Evolutionary conservation across 2,888 invertebrate species (phyloP).

Genomic region (Drosophila parthenogenetica): DNA sequence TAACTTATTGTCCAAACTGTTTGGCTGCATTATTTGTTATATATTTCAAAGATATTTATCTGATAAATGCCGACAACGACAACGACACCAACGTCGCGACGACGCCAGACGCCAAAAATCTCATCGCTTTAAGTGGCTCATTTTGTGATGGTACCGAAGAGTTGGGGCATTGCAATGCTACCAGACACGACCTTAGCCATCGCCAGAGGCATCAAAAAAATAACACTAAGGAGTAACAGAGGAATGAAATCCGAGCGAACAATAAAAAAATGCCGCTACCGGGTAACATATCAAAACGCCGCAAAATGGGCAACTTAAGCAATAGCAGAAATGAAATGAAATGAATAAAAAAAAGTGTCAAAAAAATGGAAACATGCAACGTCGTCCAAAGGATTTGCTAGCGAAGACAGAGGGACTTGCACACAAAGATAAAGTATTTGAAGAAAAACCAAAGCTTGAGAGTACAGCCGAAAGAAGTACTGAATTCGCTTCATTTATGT

Average conservation of each 20-base stretch:
- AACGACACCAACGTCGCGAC: constrained; percentile 27
- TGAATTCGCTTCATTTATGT: constrained; percentile 49
- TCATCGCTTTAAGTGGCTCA: constrained; percentile 80
- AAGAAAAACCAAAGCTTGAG: constrained; percentile 46
- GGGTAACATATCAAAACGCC: constrained; percentile 80
- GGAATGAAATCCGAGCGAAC: constrained; percentile 16
- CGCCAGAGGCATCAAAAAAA: constrained; percentile 56
- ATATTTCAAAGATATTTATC: constrained; percentile 78
- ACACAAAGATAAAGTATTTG: constrained; percentile 74
- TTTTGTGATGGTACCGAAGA: constrained; percentile 51
- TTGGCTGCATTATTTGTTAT: constrained; percentile 77
- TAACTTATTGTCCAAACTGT: constrained; percentile 47
- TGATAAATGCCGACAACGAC: constrained; percentile 71
- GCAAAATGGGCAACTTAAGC: constrained; percentile 74
- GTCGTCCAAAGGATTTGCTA: constrained; percentile 80
- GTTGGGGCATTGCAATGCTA: constrained; percentile 25
- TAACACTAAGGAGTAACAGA: constrained; percentile 54
- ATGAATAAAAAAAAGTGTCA: constrained; percentile 58
- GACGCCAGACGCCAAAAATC: constrained; percentile 79
- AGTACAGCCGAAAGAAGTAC: constrained; percentile 49
- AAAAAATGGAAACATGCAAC: constrained; percentile 74
- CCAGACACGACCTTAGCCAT: constrained; percentile 1
- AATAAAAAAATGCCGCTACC: constrained; percentile 63
- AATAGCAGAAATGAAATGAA: constrained; percentile 60
- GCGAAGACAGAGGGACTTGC: constrained; percentile 51